Conservation (phyloP, 2,797 vertebrate species). For the Microctenopoma stevenorrisi region DNA sequence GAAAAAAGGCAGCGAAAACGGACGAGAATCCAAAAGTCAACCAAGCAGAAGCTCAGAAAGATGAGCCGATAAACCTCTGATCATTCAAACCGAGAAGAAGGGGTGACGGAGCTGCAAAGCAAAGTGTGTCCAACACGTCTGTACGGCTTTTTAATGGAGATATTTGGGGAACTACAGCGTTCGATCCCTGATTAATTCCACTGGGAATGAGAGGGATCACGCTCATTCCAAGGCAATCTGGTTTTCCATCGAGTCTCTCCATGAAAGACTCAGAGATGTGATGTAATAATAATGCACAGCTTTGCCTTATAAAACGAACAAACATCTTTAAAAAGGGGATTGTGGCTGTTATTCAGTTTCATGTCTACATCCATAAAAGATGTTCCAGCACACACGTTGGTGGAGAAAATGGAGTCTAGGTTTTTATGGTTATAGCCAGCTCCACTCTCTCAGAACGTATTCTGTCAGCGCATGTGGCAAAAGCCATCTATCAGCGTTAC, state of each 20-base stretch:
- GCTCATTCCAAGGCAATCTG: conserved; percentile 60
- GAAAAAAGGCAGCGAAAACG: neutral
- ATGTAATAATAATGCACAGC: neutral
- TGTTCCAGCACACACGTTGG: conserved; percentile 43
- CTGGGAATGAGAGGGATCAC: conserved; percentile 24
- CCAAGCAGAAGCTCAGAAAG: conserved; percentile 20
- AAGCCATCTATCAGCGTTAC: conserved; percentile 68
- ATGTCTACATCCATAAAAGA: conserved; percentile 26
- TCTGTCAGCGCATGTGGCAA: conserved; percentile 53
- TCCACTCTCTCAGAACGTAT: conserved; percentile 60
- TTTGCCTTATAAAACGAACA: neutral
- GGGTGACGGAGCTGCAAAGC: conserved; percentile 18
- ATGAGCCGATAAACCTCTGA: conserved; percentile 40
- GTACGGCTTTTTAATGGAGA: conserved; percentile 62
- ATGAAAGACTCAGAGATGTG: neutral
- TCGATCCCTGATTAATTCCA: conserved; percentile 61
- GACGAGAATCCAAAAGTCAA: conserved; percentile 33
- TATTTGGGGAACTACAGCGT: conserved; percentile 53
- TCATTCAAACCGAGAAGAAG: conserved; percentile 22
- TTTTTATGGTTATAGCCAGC: conserved; percentile 58
- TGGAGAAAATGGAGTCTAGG: conserved; percentile 59
- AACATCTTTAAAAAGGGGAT: neutral
- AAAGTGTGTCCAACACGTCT: conserved; percentile 33
- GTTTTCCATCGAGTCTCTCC: conserved; percentile 32
- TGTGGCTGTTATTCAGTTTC: neutral